Percentiles rank a stretch among this genome's conserved stretches.
These are phyloP conservation scores for Rhinolophus ferrumequinum DNA, from an alignment of 2,113 vertebrate genomes.

Conservation along the genomic window DNA sequence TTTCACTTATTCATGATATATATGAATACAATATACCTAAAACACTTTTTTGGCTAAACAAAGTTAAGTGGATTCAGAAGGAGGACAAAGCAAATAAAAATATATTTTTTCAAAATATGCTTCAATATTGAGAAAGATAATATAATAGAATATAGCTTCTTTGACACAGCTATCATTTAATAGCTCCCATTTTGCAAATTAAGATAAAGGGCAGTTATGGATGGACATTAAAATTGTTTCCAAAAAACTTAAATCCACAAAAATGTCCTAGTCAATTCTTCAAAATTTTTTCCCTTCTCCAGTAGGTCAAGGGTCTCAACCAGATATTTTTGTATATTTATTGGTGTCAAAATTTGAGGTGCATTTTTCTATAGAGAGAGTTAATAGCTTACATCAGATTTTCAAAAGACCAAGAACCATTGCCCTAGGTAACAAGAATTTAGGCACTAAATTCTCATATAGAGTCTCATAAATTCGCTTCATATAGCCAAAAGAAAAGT, in stretches of 20 bases:
- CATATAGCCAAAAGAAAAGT: neutral
- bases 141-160: neutral
- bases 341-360: neutral
- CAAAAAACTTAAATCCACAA: neutral
- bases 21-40: neutral
- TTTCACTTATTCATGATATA: conserved; percentile 1
- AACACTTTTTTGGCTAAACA: conserved; percentile 6
- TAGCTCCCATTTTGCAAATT: neutral
- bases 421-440: neutral
- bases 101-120: neutral
- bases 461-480: conserved; percentile 18
- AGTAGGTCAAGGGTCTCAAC: neutral
- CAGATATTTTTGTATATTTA: neutral
- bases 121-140: neutral
- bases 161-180: neutral
- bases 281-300: neutral
- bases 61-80: neutral
- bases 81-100: neutral
- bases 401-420: neutral
- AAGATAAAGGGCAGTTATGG: neutral
- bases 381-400: neutral
- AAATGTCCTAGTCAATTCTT: neutral
- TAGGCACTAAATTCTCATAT: neutral
- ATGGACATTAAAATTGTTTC: neutral
- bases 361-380: neutral